These are phyloP conservation scores for Phenganax marumi DNA, from an alignment of 92 coral and sea anemone genomes.

Conservation along the genomic window DNA sequence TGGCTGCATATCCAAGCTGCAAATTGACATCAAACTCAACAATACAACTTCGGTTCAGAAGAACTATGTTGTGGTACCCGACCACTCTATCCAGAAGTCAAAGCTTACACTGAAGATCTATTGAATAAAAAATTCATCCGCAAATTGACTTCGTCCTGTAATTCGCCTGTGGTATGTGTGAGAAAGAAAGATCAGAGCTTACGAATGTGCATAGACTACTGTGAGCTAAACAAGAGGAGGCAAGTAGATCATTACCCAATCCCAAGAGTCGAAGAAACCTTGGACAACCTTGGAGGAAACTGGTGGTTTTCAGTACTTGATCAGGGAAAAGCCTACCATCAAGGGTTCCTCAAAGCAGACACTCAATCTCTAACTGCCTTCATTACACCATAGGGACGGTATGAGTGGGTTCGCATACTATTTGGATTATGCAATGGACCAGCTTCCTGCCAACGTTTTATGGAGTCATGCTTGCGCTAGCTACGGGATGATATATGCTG, in stretches of 20 bases:
- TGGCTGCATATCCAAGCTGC: neutral
- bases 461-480: too few relatives aligned
- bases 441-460: slow-evolving; percentile 21
- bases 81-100: slow-evolving; percentile 23
- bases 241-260: slow-evolving; percentile 13
- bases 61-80: neutral
- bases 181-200: slow-evolving; percentile 34
- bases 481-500: too few relatives aligned
- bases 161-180: slow-evolving; percentile 45
- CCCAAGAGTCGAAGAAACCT: slow-evolving; percentile 20
- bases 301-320: slow-evolving; percentile 45
- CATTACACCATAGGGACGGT: slow-evolving; percentile 50
- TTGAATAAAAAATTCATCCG: slow-evolving; percentile 18
- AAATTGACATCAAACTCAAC: slow-evolving; percentile 18
- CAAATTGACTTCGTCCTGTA: slow-evolving; percentile 18
- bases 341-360: slow-evolving; percentile 34
- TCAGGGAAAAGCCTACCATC: slow-evolving; percentile 54
- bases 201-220: slow-evolving; percentile 22
- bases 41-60: slow-evolving; percentile 15
- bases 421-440: slow-evolving; percentile 48
- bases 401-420: slow-evolving; percentile 50
- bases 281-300: slow-evolving; percentile 39
- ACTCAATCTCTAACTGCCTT: slow-evolving; percentile 35
- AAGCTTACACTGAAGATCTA: slow-evolving; percentile 10
- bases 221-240: neutral